Conservation (phyloP, 2,888 invertebrate genomes). For the Anthoptus insignis region DNA sequence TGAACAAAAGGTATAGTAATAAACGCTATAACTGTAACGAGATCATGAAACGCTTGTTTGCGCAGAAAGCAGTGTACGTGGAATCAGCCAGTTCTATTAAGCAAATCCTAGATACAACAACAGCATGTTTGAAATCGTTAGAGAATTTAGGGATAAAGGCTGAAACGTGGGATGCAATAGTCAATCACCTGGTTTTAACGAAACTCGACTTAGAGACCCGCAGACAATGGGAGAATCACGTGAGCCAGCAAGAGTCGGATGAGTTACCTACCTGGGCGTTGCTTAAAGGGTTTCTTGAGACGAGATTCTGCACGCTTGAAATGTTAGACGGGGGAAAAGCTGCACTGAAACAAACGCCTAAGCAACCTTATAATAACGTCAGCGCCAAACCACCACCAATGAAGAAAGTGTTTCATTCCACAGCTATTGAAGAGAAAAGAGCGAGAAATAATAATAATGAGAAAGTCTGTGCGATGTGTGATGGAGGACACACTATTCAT, state of each 20-base stretch:
- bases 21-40: conserved; percentile 42
- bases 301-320: not conserved
- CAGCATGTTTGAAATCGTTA: not conserved
- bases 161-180: not conserved
- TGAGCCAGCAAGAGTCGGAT: not conserved
- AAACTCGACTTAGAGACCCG: not conserved
- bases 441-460: too few relatives aligned
- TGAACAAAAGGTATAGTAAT: conserved; percentile 41
- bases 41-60: conserved; percentile 4
- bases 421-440: too few relatives aligned
- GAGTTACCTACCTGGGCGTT: not conserved
- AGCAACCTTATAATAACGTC: not conserved
- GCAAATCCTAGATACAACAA: not conserved
- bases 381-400: not conserved
- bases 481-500: conserved; percentile 25
- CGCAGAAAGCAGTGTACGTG: not conserved
- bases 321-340: too few relatives aligned
- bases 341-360: too few relatives aligned
- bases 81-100: conserved; percentile 2
- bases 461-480: not conserved
- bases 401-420: too few relatives aligned
- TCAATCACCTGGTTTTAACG: not conserved
- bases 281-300: too few relatives aligned
- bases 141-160: not conserved
- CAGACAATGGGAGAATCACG: not conserved